Evolutionary conservation across 2,797 vertebrate species (phyloP), one percentile per base, ranked within the genome.

Genomic region (Danionella dracula): DNA sequence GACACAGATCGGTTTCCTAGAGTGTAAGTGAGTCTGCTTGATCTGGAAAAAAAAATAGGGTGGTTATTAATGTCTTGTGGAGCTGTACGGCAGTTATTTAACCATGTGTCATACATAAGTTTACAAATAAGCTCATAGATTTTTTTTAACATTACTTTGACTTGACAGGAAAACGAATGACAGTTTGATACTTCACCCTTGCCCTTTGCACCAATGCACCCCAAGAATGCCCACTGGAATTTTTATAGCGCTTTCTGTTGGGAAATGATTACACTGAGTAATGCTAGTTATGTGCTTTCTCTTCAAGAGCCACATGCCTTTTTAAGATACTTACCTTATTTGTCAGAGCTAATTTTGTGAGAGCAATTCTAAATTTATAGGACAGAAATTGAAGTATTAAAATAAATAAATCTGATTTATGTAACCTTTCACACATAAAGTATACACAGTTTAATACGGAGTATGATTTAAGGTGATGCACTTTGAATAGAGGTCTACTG

Each of bases 101-200:
- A 85, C 78, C 80, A 72, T 17, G 19, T 35, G 61, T 66, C 61
- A 6, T 51, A 51, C 40, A 23, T 51, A 51, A 76, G 79, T 86
- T 85, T 86, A 85, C 81, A 84, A 86, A 86, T 85, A 83, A 79
- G 71, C 78, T 59, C 60, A 66, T 65, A 61, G 76, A 68, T 79
- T 76, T 78, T 76, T n/a, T 76, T 71, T 74, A 58, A 73, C 66
- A 41, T 74, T 44, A 53, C 56, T 13, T 15, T 67, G 49, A 54
- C 59, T 67, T 77, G 78, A 79, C 73, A 44, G 48, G 37, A 32
- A 50, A 32, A 82, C 82, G 74, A 79, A 82, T 76, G 78, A 71
- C 2, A 19, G 53, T 45, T 74, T 45, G 57, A 71, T 66, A 71
- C 61, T 59, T 72, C 57, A 71, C 68, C 58, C 56, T 59, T 66